Percentiles rank a stretch among this genome's conserved stretches.
phyloP scores from a whole-genome alignment of 2,888 invertebrate genomes.

The Stegophylla sp. region DNA sequence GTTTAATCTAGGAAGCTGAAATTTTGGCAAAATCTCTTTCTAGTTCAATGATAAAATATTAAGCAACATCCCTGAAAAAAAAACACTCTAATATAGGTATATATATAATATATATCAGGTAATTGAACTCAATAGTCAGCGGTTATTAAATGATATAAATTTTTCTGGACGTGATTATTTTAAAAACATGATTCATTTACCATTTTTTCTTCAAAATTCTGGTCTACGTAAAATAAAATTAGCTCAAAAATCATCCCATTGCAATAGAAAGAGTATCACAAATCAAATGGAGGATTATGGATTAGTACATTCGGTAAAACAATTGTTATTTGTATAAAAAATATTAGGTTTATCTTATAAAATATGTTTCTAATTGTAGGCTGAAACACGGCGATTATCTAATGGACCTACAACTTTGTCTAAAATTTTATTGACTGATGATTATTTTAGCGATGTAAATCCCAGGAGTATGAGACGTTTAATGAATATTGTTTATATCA shows the following conservation, averaged over 20 bases:
- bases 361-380: background rate
- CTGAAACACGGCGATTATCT: constrained; percentile 59
- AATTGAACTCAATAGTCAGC: constrained; percentile 85
- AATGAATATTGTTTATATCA: constrained; percentile 96
- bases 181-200: constrained; percentile 94
- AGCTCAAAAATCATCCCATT: constrained; percentile 80
- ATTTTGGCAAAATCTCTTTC: no score
- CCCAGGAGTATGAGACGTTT: constrained; percentile 94
- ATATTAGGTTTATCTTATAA: background rate
- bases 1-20: no score
- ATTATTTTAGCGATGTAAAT: constrained; percentile 98
- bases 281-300: constrained; percentile 58
- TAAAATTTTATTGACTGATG: constrained; percentile 90
- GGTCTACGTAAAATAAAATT: constrained; percentile 87
- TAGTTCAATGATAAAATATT: no score
- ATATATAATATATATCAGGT: no score
- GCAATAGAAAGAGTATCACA: constrained; percentile 66
- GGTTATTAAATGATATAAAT: constrained; percentile 86
- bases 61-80: no score
- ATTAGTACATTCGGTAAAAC: constrained; percentile 52
- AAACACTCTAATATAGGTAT: no score
- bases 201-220: constrained; percentile 97
- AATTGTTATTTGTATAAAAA: background rate
- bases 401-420: constrained; percentile 65
- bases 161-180: constrained; percentile 95